These are phyloP conservation scores for Leptestheria dahalacensis DNA, from an alignment of 1,140 invertebrate species.

Conservation along the genomic window DNA sequence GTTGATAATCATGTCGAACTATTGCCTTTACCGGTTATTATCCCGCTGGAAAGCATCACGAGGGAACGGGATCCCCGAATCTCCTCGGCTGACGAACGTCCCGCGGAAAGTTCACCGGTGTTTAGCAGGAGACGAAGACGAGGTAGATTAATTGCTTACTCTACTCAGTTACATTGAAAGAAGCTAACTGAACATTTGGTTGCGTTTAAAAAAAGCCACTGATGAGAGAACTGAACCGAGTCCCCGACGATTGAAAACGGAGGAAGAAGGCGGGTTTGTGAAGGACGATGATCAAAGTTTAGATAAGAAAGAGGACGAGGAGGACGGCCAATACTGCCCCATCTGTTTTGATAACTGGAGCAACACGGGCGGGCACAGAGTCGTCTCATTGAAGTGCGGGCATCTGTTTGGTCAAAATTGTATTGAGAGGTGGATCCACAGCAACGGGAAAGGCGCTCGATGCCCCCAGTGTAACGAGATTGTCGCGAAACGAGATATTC, in stretches of 20 bases:
- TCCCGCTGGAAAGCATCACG: too few relatives aligned
- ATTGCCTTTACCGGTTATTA: too few relatives aligned
- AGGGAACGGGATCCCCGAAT: too few relatives aligned
- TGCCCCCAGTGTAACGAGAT: constrained; percentile 81
- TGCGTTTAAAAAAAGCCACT: too few relatives aligned
- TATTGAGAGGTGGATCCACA: constrained; percentile 38
- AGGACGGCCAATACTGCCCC: constrained; percentile 37
- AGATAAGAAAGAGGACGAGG: not conserved
- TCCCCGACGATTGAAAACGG: not conserved
- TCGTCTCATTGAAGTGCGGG: constrained; percentile 70
- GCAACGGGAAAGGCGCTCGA: constrained; percentile 25
- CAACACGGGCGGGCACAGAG: constrained; percentile 64
- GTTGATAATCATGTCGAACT: too few relatives aligned
- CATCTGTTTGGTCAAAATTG: constrained; percentile 78
- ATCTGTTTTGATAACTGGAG: constrained; percentile 80
- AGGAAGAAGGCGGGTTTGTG: not conserved
- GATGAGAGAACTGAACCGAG: not conserved
- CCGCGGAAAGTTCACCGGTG: not conserved
- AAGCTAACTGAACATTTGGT: not conserved
- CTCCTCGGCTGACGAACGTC: too few relatives aligned
- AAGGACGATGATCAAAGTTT: not conserved
- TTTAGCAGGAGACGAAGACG: not conserved
- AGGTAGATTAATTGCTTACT: not conserved
- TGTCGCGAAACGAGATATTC: constrained; percentile 53
- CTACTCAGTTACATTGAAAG: not conserved